Evolutionary conservation across 2,888 invertebrate genomes (phyloP).

Genomic region (Apamea monoglypha): DNA sequence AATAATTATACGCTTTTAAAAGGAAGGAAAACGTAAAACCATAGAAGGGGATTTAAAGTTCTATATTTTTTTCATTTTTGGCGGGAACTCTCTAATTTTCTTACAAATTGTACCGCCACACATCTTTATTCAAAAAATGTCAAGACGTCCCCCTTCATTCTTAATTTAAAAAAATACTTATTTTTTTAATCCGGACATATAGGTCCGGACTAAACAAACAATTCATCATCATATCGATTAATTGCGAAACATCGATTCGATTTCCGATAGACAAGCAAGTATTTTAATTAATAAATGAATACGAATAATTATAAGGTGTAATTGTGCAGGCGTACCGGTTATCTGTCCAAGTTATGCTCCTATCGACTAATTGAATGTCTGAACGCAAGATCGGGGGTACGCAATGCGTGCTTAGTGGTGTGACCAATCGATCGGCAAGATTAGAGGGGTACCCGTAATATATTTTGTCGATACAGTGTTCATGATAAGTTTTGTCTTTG

Average conservation of each 20-base stretch:
- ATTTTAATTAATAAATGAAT: slow-evolving; percentile 68
- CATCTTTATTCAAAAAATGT: not conserved
- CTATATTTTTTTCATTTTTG: not conserved
- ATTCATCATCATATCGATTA: slow-evolving; percentile 45
- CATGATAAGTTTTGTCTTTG: slow-evolving; percentile 38
- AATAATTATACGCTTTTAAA: slow-evolving; percentile 13
- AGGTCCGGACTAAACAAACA: slow-evolving; percentile 23
- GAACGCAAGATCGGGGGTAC: slow-evolving; percentile 55
- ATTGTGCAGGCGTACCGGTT: slow-evolving; percentile 61
- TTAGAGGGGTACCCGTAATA: slow-evolving; percentile 48
- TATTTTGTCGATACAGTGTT: slow-evolving; percentile 52
- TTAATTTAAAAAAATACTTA: not conserved
- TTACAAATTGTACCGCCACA: not conserved
- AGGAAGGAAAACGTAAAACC: not conserved
- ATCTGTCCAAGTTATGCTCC: slow-evolving; percentile 63
- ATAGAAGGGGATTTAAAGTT: too few species aligned
- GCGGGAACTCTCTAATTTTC: not conserved
- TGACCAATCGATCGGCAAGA: slow-evolving; percentile 59
- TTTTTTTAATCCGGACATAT: not conserved
- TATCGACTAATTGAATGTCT: slow-evolving; percentile 67
- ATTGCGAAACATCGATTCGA: slow-evolving; percentile 54
- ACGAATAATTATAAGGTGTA: slow-evolving; percentile 69
- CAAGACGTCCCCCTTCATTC: not conserved
- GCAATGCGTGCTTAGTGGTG: slow-evolving; percentile 60
- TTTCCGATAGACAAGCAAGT: slow-evolving; percentile 62